Conservation (phyloP, 1,140 invertebrate species). For the Hyles vespertilio region DNA sequence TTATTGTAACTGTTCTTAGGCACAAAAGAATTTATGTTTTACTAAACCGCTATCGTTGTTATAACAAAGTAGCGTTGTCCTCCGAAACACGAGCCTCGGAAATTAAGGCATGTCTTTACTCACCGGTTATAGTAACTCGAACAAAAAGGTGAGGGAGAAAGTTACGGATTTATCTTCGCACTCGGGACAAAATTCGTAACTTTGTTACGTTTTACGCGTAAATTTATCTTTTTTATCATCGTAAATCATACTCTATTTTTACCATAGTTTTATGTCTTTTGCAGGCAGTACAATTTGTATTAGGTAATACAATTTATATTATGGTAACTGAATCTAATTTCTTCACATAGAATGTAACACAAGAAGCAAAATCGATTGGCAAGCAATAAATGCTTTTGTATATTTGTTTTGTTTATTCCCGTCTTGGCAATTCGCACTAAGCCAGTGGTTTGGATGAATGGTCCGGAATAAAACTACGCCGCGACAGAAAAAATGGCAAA, state of each 20-base stretch:
- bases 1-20: no score
- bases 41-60: not conserved
- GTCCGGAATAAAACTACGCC: conserved; percentile 10
- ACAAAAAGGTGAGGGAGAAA: conserved; percentile 12
- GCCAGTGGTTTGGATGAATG: conserved; percentile 19
- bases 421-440: conserved; percentile 10
- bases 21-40: no score
- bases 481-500: conserved; percentile 13
- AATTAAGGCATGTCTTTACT: not conserved
- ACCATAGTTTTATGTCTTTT: conserved; percentile 1
- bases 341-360: no score
- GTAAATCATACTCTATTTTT: conserved; percentile 7
- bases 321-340: not conserved
- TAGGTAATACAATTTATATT: not conserved
- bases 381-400: no score
- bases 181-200: conserved; percentile 11
- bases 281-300: not conserved
- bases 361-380: no score
- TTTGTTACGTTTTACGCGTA: conserved; percentile 9
- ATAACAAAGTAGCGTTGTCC: not conserved
- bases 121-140: not conserved
- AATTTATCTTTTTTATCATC: conserved; percentile 3
- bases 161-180: conserved; percentile 11
- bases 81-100: conserved; percentile 1
- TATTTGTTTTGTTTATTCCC: conserved; percentile 3